Evolutionary conservation across 2,888 invertebrate genomes (phyloP), one percentile per base, ranked within the genome.

Genomic region (Muscina levida): DNA sequence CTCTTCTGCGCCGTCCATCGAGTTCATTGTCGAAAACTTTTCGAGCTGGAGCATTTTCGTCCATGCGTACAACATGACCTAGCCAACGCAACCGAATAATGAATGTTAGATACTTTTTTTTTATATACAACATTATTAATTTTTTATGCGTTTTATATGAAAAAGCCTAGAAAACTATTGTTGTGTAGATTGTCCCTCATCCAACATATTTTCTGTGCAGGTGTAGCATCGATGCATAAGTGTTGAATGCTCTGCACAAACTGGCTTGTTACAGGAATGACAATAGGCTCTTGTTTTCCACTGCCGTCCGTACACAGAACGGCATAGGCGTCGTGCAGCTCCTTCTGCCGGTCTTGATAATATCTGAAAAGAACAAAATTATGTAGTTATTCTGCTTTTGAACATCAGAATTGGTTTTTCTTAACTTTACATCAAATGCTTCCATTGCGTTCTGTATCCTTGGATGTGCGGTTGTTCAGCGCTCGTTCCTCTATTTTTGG

Each of bases 191-290:
- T 51, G 22, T 22, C 6, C 51, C 51, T 22, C 19, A 17, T n/a
- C n/a, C n/a, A n/a, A n/a, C n/a, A n/a, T n/a, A n/a, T 51, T 6
- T 17, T 17, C 2, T 5, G 10, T 51, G 19, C 17, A 17, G 15
- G 15, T 17, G 5, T 3, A 15, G 42, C 42, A 42, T 65, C 65
- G 42, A 31, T 59, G 48, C 62, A 62, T 72, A 59, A 72, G 48
- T 72, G 59, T 72, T 59, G 72, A 72, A 51, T 72, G 62, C 62
- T 62, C 62, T 72, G 19, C 65, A 65, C 62, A 62, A 72, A 72
- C 53, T 65, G 72, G 6, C 48, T 62, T 72, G 72, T 62, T 62
- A 13, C 68, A 68, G 51, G 37, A 68, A 53, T 17, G n/a, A 56
- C 56, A 67, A 44, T 53, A 73, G 42, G 53, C 48, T 56, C 48